These are phyloP conservation scores for Panonychus citri DNA, from an alignment of 1,140 invertebrate genomes.

Conservation along the genomic window DNA sequence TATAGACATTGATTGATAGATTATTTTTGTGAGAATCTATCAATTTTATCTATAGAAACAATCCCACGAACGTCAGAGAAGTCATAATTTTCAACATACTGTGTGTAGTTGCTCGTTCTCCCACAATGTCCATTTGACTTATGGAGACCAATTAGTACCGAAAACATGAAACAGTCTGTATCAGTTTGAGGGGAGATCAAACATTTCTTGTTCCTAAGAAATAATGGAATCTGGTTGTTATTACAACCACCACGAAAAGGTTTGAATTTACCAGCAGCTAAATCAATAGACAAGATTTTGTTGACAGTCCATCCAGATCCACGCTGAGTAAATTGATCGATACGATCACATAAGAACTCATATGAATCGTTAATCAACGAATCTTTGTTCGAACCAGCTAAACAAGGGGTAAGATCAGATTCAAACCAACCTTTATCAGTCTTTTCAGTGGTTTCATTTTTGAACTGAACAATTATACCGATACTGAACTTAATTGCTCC, in stretches of 20 bases:
- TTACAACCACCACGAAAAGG: background rate
- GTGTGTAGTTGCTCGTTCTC: background rate
- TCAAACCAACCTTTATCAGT: too few species aligned
- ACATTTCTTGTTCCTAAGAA: background rate
- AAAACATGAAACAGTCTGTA: background rate
- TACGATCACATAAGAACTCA: too few species aligned
- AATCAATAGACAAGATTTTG: background rate
- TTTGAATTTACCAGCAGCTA: background rate
- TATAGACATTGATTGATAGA: background rate
- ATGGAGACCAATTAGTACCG: background rate
- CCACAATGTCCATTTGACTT: background rate
- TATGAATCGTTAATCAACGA: too few species aligned
- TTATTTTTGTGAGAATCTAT: background rate
- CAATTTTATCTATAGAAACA: background rate
- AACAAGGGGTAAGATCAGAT: too few species aligned
- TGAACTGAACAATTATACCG: too few species aligned
- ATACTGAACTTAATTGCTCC: too few species aligned
- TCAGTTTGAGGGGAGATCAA: background rate
- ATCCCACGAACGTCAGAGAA: background rate
- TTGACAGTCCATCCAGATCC: background rate
- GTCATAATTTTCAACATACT: background rate
- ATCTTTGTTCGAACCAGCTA: too few species aligned
- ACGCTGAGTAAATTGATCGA: background rate
- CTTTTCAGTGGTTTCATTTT: too few species aligned
- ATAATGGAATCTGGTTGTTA: background rate